These are phyloP conservation scores for Molorchus minor DNA, from an alignment of 2,888 invertebrate species.

Conservation along the genomic window DNA sequence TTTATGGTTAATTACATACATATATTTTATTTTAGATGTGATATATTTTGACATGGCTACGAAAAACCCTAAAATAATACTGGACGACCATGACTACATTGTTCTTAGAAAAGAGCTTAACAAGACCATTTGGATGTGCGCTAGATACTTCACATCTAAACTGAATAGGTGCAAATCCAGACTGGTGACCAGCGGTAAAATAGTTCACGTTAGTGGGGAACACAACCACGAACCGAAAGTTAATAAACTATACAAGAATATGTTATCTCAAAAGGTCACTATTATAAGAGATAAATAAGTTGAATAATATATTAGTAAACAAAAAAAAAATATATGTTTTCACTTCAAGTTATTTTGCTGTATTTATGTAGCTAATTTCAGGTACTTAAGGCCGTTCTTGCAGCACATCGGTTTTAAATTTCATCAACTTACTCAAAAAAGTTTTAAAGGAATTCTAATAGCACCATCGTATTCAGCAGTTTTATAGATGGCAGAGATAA, in stretches of 20 bases:
- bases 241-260: constrained; percentile 35
- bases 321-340: background rate
- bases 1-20: background rate
- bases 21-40: constrained; percentile 33
- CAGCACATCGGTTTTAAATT: background rate
- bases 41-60: constrained; percentile 43
- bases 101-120: constrained; percentile 37
- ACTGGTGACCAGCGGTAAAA: constrained; percentile 47
- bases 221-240: constrained; percentile 45
- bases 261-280: constrained; percentile 39
- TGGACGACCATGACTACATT: constrained; percentile 39
- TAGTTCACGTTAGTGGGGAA: constrained; percentile 45
- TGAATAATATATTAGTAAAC: too few species aligned
- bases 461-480: too few species aligned
- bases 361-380: background rate
- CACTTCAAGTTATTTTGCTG: background rate
- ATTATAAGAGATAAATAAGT: constrained; percentile 28
- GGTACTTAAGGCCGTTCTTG: too few species aligned
- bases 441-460: too few species aligned
- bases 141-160: constrained; percentile 40
- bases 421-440: too few species aligned
- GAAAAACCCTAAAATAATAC: constrained; percentile 43
- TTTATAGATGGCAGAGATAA: too few species aligned
- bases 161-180: constrained; percentile 47
- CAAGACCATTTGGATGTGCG: constrained; percentile 44